Base-by-base conservation (phyloP, 2,888 invertebrate genomes). In the Calliscelio sp. region DNA sequence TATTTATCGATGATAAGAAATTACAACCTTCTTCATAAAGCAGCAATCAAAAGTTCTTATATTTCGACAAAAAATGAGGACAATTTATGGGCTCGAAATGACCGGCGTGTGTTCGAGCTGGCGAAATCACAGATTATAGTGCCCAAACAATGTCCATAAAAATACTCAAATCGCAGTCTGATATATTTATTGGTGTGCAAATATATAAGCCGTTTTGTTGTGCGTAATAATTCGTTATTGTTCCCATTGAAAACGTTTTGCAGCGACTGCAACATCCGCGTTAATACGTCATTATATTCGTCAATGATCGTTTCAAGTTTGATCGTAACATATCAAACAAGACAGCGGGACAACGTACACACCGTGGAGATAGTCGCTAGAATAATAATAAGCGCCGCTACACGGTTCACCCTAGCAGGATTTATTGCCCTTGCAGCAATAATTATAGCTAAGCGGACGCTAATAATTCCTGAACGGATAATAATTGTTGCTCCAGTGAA, bases 401-500 rank as follows among this genome's bases (percentile, higher is more conserved):
- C 71, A 75, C 66, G 74, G 78, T 84, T 85, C 83, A 73, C 75
- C 84, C 80, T 84, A 73, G 77, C 80, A 84, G 77, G 81, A 86
- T 86, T 86, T 84, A 86, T 84, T 73, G 84, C 80, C 82, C 82
- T 78, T 80, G 84, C 73, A 86, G 84, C 80, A 86, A 86, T 84
- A 86, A 86, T 86, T 84, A 80, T 84, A 84, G 84, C 82, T 80
- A 82, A 86, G 82, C 80, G 82, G 80, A 82, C 82, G 84, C 84
- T 86, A 86, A 86, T 86, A 82, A 82, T 84, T 86, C 81, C 80
- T 84, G 84, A 86, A 82, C 82, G 80, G 80, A 81, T 80, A 84
- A 84, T 84, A 84, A 86, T 86, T 84, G 82, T 86, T 84, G 82
- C 84, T 81, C 81, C 66, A 84, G 84, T 81, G 75, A 81, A 78